Evolutionary conservation across 2,797 vertebrate genomes (phyloP), one percentile per base, ranked within the genome.

Genomic region (Gymnothorax reevesii): DNA sequence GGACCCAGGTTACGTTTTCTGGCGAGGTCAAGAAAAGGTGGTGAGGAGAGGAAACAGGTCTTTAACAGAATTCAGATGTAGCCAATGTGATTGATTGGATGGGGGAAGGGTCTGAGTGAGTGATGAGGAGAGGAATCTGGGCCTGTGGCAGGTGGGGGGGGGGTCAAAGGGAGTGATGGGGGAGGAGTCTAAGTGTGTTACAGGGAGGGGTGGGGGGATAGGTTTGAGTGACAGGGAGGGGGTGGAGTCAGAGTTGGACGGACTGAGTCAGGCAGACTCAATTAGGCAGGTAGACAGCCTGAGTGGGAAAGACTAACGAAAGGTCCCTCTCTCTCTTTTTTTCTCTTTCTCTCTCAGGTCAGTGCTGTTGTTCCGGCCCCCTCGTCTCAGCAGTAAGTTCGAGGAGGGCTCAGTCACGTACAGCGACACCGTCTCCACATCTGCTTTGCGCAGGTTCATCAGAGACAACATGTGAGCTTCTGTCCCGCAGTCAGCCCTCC

Each of bases 401-500:
- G 96, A 97, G 88, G 94, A 96, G 57, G 87, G 88, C 6, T 88
- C 94, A 0, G 87, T 94, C 0, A 84, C 88, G 75, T 95, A 93
- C 83, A 87, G 0, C 8, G 95, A 93, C 7, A n/a, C 91, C 5
- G 49, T 95, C 88, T 94, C 94, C 77, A 87, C 94, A 49, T 86
- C 89, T 0, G 91, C 93, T 0, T 90, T 97, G 27, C 92, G 95
- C 3, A 94, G 94, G 85, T 97, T 96, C 90, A 94, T 97, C 91
- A 93, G 95, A 89, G 95, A 96, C 77, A 91, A 95, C 91, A 92
- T 96, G 96, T 94, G 84, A 92, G 91, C 83, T 57, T 82, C 1
- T 7, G 75, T n/a, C 17, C 49, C 7, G 2, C 52, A 8, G 2
- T 42, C 52, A 8, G 2, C 17, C 52, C 52, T 6, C 52, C 17